These are phyloP conservation scores for Rotaria socialis DNA, from an alignment of 2,888 invertebrate genomes.

Conservation along the genomic window DNA sequence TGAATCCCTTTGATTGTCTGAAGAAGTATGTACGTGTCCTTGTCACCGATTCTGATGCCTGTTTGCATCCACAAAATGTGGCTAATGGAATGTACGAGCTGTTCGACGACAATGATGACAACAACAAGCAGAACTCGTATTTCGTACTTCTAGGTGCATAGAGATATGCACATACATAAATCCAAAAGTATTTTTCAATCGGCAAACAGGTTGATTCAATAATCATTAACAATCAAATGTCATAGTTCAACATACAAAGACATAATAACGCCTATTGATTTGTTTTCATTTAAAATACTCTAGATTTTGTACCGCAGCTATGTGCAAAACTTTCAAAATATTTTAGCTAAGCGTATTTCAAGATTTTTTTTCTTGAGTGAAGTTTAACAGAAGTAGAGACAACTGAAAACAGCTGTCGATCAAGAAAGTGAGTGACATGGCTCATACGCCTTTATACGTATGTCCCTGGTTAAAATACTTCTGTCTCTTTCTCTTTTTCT, in stretches of 20 bases:
- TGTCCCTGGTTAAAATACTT: neutral
- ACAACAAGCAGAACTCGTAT: neutral
- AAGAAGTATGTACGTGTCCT: conserved; percentile 11
- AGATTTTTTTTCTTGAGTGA: neutral
- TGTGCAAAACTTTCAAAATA: too few species aligned
- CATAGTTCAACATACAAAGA: neutral
- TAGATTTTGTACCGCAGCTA: too few species aligned
- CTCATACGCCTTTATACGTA: neutral
- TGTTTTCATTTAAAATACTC: neutral
- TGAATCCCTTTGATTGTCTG: neutral
- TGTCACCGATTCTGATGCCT: neutral
- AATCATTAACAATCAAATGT: neutral
- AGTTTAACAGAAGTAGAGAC: neutral
- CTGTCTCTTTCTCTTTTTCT: neutral
- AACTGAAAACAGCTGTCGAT: neutral
- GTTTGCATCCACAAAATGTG: neutral
- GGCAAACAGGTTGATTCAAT: neutral
- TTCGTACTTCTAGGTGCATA: neutral
- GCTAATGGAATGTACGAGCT: neutral
- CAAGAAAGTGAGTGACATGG: neutral
- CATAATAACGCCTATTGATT: neutral
- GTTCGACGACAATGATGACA: neutral
- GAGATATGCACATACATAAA: neutral
- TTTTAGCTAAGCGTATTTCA: too few species aligned
- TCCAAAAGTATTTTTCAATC: neutral